A percentile compares a stretch with the other conserved stretches of the same genome.
phyloP scores from a whole-genome alignment of 1,140 invertebrate species.

The Oryctes rhinoceros region DNA sequence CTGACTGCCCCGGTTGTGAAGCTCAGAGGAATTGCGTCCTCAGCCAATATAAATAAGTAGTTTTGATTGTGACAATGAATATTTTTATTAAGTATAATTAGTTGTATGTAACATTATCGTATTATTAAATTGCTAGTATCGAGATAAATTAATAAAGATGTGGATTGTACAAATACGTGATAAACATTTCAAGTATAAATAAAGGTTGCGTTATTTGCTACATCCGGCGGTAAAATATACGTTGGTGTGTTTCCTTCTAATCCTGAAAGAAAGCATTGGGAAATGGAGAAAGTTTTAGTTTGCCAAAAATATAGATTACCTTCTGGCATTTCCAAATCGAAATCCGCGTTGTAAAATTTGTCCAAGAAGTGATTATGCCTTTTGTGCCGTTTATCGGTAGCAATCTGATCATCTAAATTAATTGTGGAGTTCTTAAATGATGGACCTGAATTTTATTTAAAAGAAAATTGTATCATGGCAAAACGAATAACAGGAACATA shows the following conservation, averaged over 20 bases:
- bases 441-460: neutral
- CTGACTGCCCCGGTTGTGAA: conserved; percentile 57
- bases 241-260: conserved; percentile 41
- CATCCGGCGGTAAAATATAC: conserved; percentile 31
- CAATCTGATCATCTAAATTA: neutral
- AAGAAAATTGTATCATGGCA: too few relatives aligned
- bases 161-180: too few relatives aligned
- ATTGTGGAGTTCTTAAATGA: conserved; percentile 3
- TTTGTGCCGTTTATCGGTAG: neutral
- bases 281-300: neutral
- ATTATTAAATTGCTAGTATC: too few relatives aligned
- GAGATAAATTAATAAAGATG: too few relatives aligned
- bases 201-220: neutral
- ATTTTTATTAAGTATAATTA: too few relatives aligned
- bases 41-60: neutral
- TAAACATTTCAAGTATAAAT: neutral
- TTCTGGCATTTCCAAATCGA: conserved; percentile 44
- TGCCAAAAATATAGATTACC: conserved; percentile 32
- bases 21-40: conserved; percentile 51
- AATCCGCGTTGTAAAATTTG: conserved; percentile 39
- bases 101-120: too few relatives aligned
- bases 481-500: too few relatives aligned
- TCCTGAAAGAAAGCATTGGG: conserved; percentile 19
- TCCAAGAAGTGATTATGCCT: neutral
- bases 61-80: too few relatives aligned